Conservation (phyloP, 2,888 invertebrate species). For the Acronicta psi region DNA sequence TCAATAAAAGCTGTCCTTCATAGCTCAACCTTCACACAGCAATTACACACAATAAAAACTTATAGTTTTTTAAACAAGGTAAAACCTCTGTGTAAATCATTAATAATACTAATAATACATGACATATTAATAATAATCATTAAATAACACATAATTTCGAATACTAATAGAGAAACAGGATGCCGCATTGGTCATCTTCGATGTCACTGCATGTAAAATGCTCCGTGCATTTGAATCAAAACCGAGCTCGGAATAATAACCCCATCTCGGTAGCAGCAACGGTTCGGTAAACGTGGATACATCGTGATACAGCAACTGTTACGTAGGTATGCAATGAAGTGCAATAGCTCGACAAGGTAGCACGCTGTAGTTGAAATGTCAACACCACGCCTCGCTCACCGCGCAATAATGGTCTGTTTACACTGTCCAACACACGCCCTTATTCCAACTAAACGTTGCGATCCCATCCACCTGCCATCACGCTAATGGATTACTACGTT, state of each 20-base stretch:
- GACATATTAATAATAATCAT: too few relatives aligned
- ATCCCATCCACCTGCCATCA: slow-evolving; percentile 38
- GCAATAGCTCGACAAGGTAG: slow-evolving; percentile 51
- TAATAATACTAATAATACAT: too few relatives aligned
- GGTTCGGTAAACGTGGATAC: slow-evolving; percentile 4
- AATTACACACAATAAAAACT: too few relatives aligned
- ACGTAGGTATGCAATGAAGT: slow-evolving; percentile 43
- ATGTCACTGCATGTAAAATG: too few relatives aligned
- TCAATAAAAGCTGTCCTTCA: neutral
- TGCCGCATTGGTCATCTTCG: too few relatives aligned
- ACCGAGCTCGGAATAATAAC: slow-evolving; percentile 6
- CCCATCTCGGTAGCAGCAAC: neutral
- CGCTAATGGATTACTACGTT: slow-evolving; percentile 47
- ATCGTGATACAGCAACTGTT: slow-evolving; percentile 8
- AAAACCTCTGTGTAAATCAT: too few relatives aligned
- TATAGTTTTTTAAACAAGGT: too few relatives aligned
- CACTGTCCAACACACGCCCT: slow-evolving; percentile 47
- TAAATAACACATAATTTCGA: too few relatives aligned
- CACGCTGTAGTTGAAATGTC: slow-evolving; percentile 61
- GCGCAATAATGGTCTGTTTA: slow-evolving; percentile 57
- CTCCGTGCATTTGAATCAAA: neutral
- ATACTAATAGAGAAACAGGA: too few relatives aligned
- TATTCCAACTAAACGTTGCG: slow-evolving; percentile 32
- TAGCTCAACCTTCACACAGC: neutral
- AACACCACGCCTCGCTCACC: slow-evolving; percentile 56